phyloP scores from a whole-genome alignment of 23 tunicate species.

The Halocynthia aurantium region DNA sequence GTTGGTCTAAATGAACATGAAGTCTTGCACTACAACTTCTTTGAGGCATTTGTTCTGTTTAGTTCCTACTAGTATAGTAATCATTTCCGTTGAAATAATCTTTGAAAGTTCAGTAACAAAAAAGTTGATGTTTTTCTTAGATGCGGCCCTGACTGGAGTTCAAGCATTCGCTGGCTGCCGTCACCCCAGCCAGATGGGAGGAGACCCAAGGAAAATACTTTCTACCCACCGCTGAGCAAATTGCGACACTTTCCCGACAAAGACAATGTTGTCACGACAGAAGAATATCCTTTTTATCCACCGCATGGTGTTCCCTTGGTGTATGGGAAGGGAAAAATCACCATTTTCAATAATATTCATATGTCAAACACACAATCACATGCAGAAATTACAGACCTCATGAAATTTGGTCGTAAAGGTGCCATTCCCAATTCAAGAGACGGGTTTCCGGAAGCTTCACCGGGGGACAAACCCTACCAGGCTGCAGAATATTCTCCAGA shows the following conservation, averaged over 20 bases:
- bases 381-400: slow-evolving; percentile 48
- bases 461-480: slow-evolving; percentile 86
- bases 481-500: slow-evolving; percentile 73
- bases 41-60: neutral
- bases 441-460: slow-evolving; percentile 49
- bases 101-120: neutral
- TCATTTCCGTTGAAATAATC: neutral
- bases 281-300: slow-evolving; percentile 67
- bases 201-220: slow-evolving; percentile 33
- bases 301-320: slow-evolving; percentile 55
- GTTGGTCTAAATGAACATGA: neutral
- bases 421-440: slow-evolving; percentile 36
- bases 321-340: slow-evolving; percentile 61
- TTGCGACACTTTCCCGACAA: slow-evolving; percentile 55
- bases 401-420: slow-evolving; percentile 51
- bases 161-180: slow-evolving; percentile 63
- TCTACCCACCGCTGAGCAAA: slow-evolving; percentile 74
- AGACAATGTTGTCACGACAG: slow-evolving; percentile 26
- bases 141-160: slow-evolving; percentile 85
- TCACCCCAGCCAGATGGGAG: slow-evolving; percentile 51
- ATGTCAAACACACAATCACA: slow-evolving; percentile 36
- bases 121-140: slow-evolving; percentile 18
- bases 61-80: neutral
- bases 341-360: slow-evolving; percentile 51
- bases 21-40: neutral